phyloP scores from a whole-genome alignment of 2,888 invertebrate species.

The Heliconius erato region DNA sequence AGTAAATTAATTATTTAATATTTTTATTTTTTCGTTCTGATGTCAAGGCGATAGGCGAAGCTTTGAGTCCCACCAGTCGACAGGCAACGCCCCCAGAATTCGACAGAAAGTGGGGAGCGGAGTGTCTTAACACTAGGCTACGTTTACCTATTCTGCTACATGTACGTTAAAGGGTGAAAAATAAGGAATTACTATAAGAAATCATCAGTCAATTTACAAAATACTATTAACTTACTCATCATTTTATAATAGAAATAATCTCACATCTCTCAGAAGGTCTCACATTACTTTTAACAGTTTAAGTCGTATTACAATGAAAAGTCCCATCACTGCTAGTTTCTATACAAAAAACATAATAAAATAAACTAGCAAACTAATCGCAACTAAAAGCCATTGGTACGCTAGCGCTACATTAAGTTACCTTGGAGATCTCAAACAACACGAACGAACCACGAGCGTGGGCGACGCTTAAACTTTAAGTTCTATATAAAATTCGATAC shows the following conservation, averaged over 20 bases:
- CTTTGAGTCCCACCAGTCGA: too few relatives aligned
- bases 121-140: too few relatives aligned
- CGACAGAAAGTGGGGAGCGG: too few relatives aligned
- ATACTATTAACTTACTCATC: neutral
- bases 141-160: too few relatives aligned
- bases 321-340: neutral
- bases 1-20: too few relatives aligned
- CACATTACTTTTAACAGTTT: neutral
- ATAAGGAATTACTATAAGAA: too few relatives aligned
- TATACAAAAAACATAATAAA: constrained; percentile 5
- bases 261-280: too few relatives aligned
- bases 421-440: constrained; percentile 45
- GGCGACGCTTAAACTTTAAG: constrained; percentile 49
- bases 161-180: too few relatives aligned
- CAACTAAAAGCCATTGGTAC: constrained; percentile 32
- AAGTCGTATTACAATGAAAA: neutral
- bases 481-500: constrained; percentile 62
- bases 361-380: constrained; percentile 37
- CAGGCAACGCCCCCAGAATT: too few relatives aligned
- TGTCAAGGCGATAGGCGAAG: too few relatives aligned
- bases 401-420: constrained; percentile 34
- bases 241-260: neutral
- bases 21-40: too few relatives aligned
- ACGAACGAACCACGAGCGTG: constrained; percentile 44
- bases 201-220: too few relatives aligned